Percentiles rank a stretch among this genome's conserved stretches.
phyloP scores from a whole-genome alignment of 2,888 invertebrate species.

The Andrena chrysosceles region DNA sequence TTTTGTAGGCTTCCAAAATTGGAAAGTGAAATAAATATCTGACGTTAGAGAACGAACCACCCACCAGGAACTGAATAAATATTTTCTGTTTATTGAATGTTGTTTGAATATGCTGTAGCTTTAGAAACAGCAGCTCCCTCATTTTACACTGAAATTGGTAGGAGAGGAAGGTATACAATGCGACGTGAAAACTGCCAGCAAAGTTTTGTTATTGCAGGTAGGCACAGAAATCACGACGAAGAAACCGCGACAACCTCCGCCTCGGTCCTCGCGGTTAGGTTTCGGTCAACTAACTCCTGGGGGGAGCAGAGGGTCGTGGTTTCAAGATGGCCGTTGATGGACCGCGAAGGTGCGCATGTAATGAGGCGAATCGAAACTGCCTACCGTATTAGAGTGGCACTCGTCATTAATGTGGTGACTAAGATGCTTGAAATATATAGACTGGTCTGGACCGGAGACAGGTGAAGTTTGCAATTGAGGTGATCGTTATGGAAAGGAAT shows the following conservation, averaged over 20 bases:
- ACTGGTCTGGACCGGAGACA: not conserved
- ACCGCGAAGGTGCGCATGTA: conserved; percentile 55
- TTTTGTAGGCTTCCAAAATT: too few relatives aligned
- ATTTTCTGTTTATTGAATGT: not conserved
- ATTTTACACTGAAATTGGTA: not conserved
- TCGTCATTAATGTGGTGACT: conserved; percentile 64
- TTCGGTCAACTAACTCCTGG: conserved; percentile 34
- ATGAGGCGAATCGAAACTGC: conserved; percentile 67
- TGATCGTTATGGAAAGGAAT: too few relatives aligned
- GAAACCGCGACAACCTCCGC: conserved; percentile 50
- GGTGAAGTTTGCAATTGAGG: too few relatives aligned
- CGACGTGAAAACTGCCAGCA: conserved; percentile 20
- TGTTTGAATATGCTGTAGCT: not conserved
- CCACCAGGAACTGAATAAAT: too few relatives aligned
- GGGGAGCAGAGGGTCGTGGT: conserved; percentile 57
- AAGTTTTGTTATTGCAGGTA: conserved; percentile 53
- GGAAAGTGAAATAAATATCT: too few relatives aligned
- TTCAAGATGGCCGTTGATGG: conserved; percentile 59
- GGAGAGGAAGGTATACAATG: conserved; percentile 10
- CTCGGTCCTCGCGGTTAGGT: conserved; percentile 47
- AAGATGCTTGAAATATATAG: not conserved
- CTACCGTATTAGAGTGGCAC: conserved; percentile 66
- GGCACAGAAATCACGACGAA: conserved; percentile 50
- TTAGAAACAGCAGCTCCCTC: not conserved
- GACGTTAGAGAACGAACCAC: too few relatives aligned